Evolutionary conservation across 1,140 invertebrate genomes (phyloP).

Genomic region (Magallana ariakensis): DNA sequence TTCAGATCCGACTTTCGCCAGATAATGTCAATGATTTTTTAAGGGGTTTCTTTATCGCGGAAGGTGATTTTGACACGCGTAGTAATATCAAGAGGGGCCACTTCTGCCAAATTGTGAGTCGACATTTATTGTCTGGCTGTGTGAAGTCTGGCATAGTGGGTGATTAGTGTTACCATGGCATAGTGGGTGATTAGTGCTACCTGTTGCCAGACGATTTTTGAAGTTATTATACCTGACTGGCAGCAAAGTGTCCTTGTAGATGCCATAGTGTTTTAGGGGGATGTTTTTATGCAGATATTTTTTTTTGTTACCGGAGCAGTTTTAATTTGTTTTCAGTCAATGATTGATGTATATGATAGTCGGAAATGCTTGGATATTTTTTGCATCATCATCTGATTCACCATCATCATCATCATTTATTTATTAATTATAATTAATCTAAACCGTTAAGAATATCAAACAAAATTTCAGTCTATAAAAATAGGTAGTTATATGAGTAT

Average conservation of each 20-base stretch:
- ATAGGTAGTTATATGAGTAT: too few relatives aligned
- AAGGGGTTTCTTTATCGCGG: background rate
- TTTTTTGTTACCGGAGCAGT: too few relatives aligned
- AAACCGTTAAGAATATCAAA: too few relatives aligned
- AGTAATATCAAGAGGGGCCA: background rate
- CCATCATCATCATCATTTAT: too few relatives aligned
- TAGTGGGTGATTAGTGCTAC: background rate
- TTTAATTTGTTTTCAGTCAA: too few relatives aligned
- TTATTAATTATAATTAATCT: too few relatives aligned
- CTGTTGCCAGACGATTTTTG: background rate
- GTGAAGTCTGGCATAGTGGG: slow-evolving; percentile 2
- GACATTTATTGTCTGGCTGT: slow-evolving; percentile 36
- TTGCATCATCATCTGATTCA: too few relatives aligned
- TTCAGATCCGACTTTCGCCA: background rate
- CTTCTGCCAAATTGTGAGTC: slow-evolving; percentile 23
- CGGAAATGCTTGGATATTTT: too few relatives aligned
- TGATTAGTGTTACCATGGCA: background rate
- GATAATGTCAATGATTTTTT: slow-evolving; percentile 14
- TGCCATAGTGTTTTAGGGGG: background rate
- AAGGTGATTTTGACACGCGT: slow-evolving; percentile 23
- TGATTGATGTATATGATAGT: too few relatives aligned
- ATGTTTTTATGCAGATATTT: too few relatives aligned
- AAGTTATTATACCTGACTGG: background rate
- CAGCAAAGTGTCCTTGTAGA: slow-evolving; percentile 11
- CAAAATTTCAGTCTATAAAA: too few relatives aligned